Evolutionary conservation across 1,140 invertebrate genomes (phyloP), one percentile per base, ranked within the genome.

Genomic region (Drosophila melanica): DNA sequence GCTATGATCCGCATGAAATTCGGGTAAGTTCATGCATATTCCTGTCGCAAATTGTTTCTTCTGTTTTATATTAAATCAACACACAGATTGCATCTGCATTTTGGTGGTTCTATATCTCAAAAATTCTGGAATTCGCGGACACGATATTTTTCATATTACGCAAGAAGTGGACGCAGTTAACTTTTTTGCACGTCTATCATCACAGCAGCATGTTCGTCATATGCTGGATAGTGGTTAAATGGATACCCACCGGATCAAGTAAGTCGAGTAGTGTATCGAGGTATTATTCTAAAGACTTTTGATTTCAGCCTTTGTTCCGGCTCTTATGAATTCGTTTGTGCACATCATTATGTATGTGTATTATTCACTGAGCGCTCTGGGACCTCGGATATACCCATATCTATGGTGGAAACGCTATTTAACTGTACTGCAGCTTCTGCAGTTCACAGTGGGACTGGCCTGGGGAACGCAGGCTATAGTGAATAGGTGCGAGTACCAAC

Each of bases 71-170:
- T 65, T 47, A 93, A 27, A 16, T 18, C 50, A n/a, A 18, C 92
- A 98, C 97, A 97, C 92, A 98, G 97, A 97, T 99, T 92, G 96
- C 98, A 0, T 94, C 96, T 81, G 97, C 97, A 0, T 94, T 99
- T 14, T 99, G 98, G 98, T 98, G 97, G 97, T 99, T 98, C 91
- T 99, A 98, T 91, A 95, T 98, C 86, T 98, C 98, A 27, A 99
- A 99, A 92, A 93, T 97, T 20, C 92, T 99, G 20, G 98, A 99
- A 92, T 98, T 99, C 92, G 95, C 96, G 76, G 98, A 99, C 92
- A 99, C 98, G 0, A 94, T 97, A 75, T 98, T 98, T 93, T 97
- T 98, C 78, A 97, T 98, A 63, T 90, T 98, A 33, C 94, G 97
- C 37, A 98, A 98, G 91, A 98, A 98, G 85, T 95, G 96, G 64